Percentiles rank a stretch among this genome's conserved stretches.
Conservation (phyloP, 2,113 vertebrate species). For the Henicopernis longicauda region DNA sequence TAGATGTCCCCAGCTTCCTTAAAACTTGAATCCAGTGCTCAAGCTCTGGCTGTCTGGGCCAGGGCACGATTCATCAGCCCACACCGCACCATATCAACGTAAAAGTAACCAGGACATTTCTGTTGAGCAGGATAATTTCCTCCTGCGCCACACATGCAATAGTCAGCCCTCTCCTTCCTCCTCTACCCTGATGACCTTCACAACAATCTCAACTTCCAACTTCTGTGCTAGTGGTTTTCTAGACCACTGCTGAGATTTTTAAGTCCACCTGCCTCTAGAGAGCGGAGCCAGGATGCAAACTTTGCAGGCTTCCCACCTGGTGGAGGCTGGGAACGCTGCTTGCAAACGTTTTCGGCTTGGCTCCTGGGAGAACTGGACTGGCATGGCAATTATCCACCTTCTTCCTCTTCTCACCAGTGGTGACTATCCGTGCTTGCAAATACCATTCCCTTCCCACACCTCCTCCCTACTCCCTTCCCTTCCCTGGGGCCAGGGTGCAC, state of each 20-base stretch:
- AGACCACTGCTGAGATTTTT: neutral
- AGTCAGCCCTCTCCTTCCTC: neutral
- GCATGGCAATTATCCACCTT: conserved; percentile 19
- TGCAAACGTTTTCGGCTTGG: neutral
- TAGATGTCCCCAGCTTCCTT: neutral
- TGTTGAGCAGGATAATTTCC: neutral
- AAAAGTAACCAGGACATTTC: neutral
- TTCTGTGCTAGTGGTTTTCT: neutral
- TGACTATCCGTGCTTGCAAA: conserved; percentile 30
- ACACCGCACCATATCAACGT: neutral
- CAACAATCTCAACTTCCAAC: neutral
- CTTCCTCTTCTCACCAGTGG: neutral
- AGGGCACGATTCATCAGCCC: neutral
- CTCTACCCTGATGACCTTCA: neutral
- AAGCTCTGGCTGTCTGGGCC: neutral
- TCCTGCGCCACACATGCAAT: neutral
- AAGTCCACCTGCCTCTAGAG: neutral
- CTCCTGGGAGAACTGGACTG: conserved; percentile 32
- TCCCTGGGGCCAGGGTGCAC: conserved; percentile 8
- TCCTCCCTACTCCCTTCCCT: neutral
- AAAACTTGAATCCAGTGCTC: neutral
- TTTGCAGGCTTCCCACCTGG: neutral
- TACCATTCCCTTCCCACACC: conserved; percentile 51
- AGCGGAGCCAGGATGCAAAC: neutral
- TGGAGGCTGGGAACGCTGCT: neutral